These are phyloP conservation scores for Molossus molossus DNA, from an alignment of 2,797 vertebrate species.

Conservation along the genomic window DNA sequence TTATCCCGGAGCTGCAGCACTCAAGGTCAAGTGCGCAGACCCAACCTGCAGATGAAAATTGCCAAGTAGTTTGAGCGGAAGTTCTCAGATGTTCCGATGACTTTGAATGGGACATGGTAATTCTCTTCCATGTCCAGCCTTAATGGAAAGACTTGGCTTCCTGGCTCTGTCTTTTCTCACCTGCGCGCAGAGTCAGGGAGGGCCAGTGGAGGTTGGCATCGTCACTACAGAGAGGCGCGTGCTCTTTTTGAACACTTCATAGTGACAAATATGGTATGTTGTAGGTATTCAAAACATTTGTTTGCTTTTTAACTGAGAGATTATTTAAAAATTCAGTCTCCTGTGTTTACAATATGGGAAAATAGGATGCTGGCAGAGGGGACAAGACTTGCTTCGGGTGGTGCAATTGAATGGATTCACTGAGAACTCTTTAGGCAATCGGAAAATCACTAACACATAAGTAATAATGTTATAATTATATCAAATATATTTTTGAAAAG, in stretches of 20 bases:
- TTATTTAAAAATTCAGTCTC: not conserved
- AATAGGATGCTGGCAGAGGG: not conserved
- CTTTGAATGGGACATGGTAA: constrained; percentile 66
- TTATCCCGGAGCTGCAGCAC: constrained; percentile 83
- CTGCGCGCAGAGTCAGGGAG: not conserved
- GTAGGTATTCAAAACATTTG: not conserved
- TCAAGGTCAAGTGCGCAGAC: constrained; percentile 88
- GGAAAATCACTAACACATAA: not conserved
- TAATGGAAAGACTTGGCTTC: not conserved
- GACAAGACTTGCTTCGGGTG: not conserved
- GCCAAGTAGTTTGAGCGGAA: constrained; percentile 79
- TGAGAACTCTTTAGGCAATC: not conserved
- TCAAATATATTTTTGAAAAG: constrained; percentile 16
- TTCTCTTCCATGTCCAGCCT: constrained; percentile 7
- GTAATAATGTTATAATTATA: not conserved
- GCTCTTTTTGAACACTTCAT: not conserved
- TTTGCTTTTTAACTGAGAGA: not conserved
- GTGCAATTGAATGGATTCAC: not conserved
- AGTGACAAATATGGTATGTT: not conserved
- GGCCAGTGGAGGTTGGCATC: not conserved
- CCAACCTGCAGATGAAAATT: constrained; percentile 67
- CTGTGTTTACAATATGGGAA: not conserved
- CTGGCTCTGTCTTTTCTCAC: not conserved
- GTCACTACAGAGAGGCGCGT: not conserved
- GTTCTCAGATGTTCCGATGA: constrained; percentile 84